Evolutionary conservation across 2,113 vertebrate genomes (phyloP), one percentile per base, ranked within the genome.

Genomic region (Zingel zingel): DNA sequence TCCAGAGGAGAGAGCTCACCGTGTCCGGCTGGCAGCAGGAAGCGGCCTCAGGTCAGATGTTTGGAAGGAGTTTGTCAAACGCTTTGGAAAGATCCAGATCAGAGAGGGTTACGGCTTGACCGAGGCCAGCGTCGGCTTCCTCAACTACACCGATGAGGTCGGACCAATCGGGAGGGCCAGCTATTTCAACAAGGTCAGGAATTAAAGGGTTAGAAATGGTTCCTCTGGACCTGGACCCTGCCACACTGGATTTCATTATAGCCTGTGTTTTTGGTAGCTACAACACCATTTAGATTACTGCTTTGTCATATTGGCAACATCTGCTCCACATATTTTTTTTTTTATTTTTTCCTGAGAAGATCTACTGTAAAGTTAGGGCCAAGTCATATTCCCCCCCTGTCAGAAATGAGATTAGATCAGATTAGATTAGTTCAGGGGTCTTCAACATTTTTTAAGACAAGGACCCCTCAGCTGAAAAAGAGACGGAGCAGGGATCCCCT

Each of bases 101-200:
- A 92, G 96, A 39, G 97, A 98, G 88, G 95, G 96, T 0, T 98
- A 98, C 0, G 97, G 97, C 0, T 54, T 97, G 88, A 97, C 96
- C 0, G 97, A 98, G 90, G 96, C 96, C 87, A 97, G 96, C 43
- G 89, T 98, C 65, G 95, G 95, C 74, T 97, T 97, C 39, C 93
- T 98, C 83, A 98, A 98, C 95, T 98, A 98, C 94, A 97, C 96
- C 0, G 90, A 94, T 0, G 95, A 94, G 53, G 93, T 81, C 0
- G 97, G 97, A 0, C 95, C 97, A 0, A 94, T 98, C n/a, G 97
- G 97, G 0, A 92, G 97, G 0, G 92, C 95, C 0, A 96, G 96
- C 89, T 97, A 94, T 90, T 95, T 98, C 68, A 98, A 94, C 89
- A 89, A 78, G 78, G 87, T 95, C 57, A 81, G 87, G 54, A 50